Conservation (phyloP, 92 coral and sea anemone genomes). For the Nematostella vectensis region DNA sequence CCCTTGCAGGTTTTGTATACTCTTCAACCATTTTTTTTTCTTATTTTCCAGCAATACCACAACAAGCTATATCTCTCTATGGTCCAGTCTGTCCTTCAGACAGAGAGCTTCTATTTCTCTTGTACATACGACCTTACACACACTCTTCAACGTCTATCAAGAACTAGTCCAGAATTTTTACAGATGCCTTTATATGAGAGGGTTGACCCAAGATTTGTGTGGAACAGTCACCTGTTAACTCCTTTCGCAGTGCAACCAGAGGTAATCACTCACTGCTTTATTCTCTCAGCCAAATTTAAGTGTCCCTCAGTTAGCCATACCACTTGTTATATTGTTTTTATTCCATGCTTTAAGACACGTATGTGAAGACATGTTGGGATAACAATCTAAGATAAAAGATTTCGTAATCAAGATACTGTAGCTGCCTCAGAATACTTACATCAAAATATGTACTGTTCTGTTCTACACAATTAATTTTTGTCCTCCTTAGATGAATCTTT, state of each 20-base stretch:
- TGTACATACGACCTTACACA: slow-evolving; percentile 92
- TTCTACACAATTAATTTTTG: too few relatives aligned
- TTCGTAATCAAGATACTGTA: too few relatives aligned
- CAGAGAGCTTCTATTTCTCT: slow-evolving; percentile 94
- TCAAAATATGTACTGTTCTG: too few relatives aligned
- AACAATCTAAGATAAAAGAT: too few relatives aligned
- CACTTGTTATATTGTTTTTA: too few relatives aligned
- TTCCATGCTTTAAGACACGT: too few relatives aligned
- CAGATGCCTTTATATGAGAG: slow-evolving; percentile 98
- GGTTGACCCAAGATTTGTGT: slow-evolving; percentile 95
- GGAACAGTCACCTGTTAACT: slow-evolving; percentile 86
- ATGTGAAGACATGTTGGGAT: too few relatives aligned
- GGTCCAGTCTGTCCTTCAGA: slow-evolving; percentile 81
- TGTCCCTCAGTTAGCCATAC: too few relatives aligned
- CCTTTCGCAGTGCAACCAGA: slow-evolving; percentile 91
- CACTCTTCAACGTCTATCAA: slow-evolving; percentile 83
- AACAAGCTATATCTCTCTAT: slow-evolving; percentile 76
- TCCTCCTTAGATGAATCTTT: neutral
- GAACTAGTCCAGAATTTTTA: slow-evolving; percentile 87
- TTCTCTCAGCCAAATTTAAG: neutral
- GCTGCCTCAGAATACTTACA: too few relatives aligned
- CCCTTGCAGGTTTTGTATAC: too few relatives aligned
- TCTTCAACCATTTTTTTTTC: neutral
- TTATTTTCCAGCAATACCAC: slow-evolving; percentile 45
- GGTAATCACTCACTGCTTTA: slow-evolving; percentile 26